phyloP scores from a whole-genome alignment of 2,888 invertebrate species.

The Eristalis pertinax region DNA sequence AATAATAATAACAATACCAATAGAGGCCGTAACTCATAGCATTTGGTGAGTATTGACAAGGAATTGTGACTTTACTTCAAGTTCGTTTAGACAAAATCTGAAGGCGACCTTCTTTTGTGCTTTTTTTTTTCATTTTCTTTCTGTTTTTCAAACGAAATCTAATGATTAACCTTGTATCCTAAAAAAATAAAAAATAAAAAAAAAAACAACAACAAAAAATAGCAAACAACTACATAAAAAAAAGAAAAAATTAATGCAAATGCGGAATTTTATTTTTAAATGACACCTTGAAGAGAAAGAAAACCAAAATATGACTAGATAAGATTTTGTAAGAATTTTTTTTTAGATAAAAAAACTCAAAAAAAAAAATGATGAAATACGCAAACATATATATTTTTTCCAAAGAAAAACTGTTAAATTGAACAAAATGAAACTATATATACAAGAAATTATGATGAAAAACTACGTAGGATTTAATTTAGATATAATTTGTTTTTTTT shows the following conservation, averaged over 20 bases:
- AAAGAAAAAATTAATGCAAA: conserved; percentile 27
- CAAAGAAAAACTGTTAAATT: conserved; percentile 24
- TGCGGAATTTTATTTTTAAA: conserved; percentile 51
- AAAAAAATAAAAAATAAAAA: conserved; percentile 38
- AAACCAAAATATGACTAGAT: conserved; percentile 10
- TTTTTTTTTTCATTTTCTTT: conserved; percentile 40
- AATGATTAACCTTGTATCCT: conserved; percentile 42
- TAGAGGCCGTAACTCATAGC: conserved; percentile 61
- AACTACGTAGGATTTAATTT: background rate
- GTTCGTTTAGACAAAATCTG: conserved; percentile 50
- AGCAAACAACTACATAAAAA: too few relatives aligned
- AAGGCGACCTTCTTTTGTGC: background rate
- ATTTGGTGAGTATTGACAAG: conserved; percentile 60
- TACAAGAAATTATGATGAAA: conserved; percentile 17
- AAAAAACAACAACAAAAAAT: background rate
- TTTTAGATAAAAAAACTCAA: conserved; percentile 29
- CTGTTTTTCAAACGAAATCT: conserved; percentile 1
- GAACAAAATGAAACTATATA: conserved; percentile 24
- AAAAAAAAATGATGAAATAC: conserved; percentile 31
- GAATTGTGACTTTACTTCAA: conserved; percentile 54
- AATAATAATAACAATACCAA: background rate
- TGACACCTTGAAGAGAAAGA: conserved; percentile 18
- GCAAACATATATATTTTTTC: conserved; percentile 34
- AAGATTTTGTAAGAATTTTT: conserved; percentile 65
- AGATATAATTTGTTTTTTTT: background rate